phyloP scores from a whole-genome alignment of 2,888 invertebrate genomes.

The Actias luna region DNA sequence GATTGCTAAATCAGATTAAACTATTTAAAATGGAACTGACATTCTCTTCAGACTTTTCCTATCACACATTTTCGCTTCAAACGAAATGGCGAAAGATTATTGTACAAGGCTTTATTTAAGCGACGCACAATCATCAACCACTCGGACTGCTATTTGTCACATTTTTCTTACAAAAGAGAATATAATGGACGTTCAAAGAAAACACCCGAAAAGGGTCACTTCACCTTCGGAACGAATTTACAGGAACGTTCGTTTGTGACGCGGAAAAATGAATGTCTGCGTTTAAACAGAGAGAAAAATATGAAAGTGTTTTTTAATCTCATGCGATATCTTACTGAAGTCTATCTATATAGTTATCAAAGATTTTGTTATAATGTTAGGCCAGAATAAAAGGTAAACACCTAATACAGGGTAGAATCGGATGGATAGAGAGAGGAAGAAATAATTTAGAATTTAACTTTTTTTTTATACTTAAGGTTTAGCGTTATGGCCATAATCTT shows the following conservation, averaged over 20 bases:
- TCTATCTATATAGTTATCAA: not conserved
- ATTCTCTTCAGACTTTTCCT: not conserved
- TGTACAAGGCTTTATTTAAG: slow-evolving; percentile 5
- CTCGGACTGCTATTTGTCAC: slow-evolving; percentile 4
- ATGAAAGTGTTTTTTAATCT: not conserved
- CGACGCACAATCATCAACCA: slow-evolving; percentile 14
- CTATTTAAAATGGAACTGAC: not conserved
- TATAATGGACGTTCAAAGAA: slow-evolving; percentile 10
- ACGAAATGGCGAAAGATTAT: not conserved
- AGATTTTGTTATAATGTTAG: no score
- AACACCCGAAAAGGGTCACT: slow-evolving; percentile 5
- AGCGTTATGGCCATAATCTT: no score
- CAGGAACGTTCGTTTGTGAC: not conserved
- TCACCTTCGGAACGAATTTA: slow-evolving; percentile 2
- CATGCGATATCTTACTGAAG: not conserved
- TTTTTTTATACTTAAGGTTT: no score
- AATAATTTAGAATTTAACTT: no score
- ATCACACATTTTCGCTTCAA: not conserved
- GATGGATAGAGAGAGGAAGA: no score
- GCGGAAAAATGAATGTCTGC: not conserved
- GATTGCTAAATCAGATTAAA: not conserved
- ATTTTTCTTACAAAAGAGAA: not conserved
- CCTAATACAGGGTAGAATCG: no score
- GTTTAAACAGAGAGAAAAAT: not conserved
- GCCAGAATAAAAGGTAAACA: no score